These are phyloP conservation scores for Pipistrellus nathusii DNA, from an alignment of 2,797 vertebrate species.

Conservation along the genomic window DNA sequence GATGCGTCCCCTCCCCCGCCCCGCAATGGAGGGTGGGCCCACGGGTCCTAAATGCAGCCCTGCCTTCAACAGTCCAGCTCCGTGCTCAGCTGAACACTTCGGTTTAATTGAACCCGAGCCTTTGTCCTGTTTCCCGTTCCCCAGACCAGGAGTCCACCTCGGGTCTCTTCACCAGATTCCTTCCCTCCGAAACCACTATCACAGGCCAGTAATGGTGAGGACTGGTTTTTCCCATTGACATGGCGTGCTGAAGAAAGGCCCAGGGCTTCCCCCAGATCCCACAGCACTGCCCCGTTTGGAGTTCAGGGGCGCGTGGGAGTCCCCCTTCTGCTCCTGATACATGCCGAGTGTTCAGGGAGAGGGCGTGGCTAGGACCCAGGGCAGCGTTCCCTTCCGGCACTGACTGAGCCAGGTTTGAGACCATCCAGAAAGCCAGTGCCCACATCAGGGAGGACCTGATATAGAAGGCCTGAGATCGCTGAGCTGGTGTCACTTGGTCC, in stretches of 20 bases:
- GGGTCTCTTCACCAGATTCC: background rate
- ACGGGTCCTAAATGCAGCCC: too few species aligned
- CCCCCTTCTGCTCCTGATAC: fast-evolving
- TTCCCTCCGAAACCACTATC: background rate
- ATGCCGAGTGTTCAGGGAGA: background rate
- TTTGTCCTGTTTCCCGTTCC: background rate
- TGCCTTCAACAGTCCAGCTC: background rate
- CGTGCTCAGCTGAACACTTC: background rate
- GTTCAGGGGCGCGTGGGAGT: too few species aligned
- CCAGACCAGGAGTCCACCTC: background rate
- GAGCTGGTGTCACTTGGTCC: background rate
- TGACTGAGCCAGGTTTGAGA: background rate
- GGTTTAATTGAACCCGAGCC: background rate
- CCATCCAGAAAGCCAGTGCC: background rate
- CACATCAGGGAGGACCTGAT: too few species aligned
- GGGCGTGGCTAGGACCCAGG: fast-evolving
- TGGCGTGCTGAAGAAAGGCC: background rate
- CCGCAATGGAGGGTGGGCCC: background rate
- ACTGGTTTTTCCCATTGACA: background rate
- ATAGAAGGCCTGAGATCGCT: too few species aligned
- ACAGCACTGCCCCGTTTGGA: background rate
- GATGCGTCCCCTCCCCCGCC: fast-evolving
- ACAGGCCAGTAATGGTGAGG: background rate
- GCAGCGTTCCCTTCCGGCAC: fast-evolving
- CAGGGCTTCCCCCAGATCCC: background rate